These are phyloP conservation scores for Bombus turneri DNA, from an alignment of 1,140 invertebrate genomes.

Conservation along the genomic window DNA sequence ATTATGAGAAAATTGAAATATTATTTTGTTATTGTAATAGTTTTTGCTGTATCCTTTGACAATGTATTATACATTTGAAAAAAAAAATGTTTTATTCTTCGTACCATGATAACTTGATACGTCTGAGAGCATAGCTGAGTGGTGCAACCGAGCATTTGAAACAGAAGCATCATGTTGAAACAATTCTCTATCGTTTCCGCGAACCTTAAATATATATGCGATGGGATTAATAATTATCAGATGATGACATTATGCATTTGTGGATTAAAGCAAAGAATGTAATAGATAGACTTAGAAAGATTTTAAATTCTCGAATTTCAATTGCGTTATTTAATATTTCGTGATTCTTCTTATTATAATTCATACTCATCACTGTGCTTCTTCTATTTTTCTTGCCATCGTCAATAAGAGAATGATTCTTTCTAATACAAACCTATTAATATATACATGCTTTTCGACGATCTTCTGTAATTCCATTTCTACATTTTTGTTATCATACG, in stretches of 20 bases:
- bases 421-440: constrained; percentile 52
- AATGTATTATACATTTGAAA: neutral
- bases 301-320: no score
- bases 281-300: neutral
- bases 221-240: neutral
- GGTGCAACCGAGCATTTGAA: constrained; percentile 65
- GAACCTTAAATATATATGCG: constrained; percentile 46
- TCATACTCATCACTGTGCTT: no score
- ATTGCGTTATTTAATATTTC: no score
- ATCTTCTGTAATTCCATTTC: constrained; percentile 6
- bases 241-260: neutral
- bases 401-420: no score
- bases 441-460: constrained; percentile 47
- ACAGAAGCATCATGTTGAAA: constrained; percentile 69
- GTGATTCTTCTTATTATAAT: no score
- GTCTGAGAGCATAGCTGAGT: constrained; percentile 67
- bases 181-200: constrained; percentile 75
- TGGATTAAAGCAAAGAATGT: accelerated
- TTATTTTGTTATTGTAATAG: neutral
- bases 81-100: neutral
- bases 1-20: neutral
- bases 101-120: constrained; percentile 64
- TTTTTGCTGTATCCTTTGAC: no score
- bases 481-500: neutral
- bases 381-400: no score